A percentile compares a stretch with the other conserved stretches of the same genome.
These are phyloP conservation scores for Nothocercus julius DNA, from an alignment of 2,113 vertebrate species.

Conservation along the genomic window DNA sequence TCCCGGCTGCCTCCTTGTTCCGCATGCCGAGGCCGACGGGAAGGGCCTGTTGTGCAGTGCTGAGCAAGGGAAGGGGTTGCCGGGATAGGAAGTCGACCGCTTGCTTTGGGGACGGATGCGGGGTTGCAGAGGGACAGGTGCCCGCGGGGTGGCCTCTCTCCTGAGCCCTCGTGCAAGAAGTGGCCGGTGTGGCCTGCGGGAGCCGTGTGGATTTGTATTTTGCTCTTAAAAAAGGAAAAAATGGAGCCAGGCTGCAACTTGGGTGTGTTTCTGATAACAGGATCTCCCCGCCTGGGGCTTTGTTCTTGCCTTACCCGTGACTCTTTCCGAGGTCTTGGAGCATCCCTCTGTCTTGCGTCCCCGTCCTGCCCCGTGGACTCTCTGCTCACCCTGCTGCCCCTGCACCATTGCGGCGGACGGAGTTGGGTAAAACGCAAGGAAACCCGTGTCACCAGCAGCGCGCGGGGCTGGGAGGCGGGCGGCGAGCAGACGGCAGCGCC, in stretches of 20 bases:
- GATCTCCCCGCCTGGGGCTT: neutral
- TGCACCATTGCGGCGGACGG: too few species aligned
- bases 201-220: neutral
- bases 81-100: too few species aligned
- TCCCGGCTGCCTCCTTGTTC: neutral
- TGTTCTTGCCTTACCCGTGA: constrained; percentile 45
- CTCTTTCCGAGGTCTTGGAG: neutral
- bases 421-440: rapidly evolving
- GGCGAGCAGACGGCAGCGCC: neutral
- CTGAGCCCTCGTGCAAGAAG: too few species aligned
- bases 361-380: neutral
- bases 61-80: neutral
- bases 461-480: neutral
- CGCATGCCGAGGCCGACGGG: neutral
- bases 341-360: neutral
- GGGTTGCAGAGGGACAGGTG: too few species aligned
- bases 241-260: neutral
- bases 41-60: neutral
- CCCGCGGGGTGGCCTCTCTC: too few species aligned
- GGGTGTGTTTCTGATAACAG: neutral
- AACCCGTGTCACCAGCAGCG: rapidly evolving
- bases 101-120: too few species aligned
- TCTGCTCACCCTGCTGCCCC: neutral
- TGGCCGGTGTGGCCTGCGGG: rapidly evolving
- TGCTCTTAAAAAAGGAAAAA: neutral